Conservation (phyloP, 37 sponge, comb jelly and placozoan genomes). For the Beroe forskalii region DNA sequence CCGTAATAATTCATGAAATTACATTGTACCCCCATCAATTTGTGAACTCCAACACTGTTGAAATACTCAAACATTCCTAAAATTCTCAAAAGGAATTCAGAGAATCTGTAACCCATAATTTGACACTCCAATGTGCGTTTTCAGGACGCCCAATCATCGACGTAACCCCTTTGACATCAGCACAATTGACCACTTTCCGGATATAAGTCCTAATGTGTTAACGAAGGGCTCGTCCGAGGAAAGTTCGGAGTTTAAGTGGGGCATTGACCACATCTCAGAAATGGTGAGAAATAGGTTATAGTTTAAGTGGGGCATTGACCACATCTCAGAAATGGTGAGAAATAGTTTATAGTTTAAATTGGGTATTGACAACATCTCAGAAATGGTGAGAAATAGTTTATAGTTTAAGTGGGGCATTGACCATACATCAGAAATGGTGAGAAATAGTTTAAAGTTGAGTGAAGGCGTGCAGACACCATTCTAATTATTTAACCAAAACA, state of each 20-base stretch:
- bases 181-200: slow-evolving; percentile 19
- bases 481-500: no score
- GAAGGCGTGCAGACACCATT: no score
- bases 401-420: background rate
- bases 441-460: no score
- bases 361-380: slow-evolving; percentile 5
- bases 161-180: slow-evolving; percentile 30
- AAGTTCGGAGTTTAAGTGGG: slow-evolving; percentile 1
- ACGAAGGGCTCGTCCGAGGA: background rate
- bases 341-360: background rate
- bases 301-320: slow-evolving; percentile 37
- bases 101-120: no score
- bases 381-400: background rate
- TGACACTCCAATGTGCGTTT: no score
- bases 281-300: slow-evolving; percentile 28
- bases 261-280: slow-evolving; percentile 34
- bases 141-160: background rate
- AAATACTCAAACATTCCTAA: no score
- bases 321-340: slow-evolving; percentile 45
- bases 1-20: background rate
- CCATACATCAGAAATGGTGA: slow-evolving; percentile 5
- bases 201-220: background rate
- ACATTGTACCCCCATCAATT: no score
- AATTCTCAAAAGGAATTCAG: no score
- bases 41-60: no score